These are phyloP conservation scores for Andrena fulva DNA, from an alignment of 2,888 invertebrate species.

Conservation along the genomic window DNA sequence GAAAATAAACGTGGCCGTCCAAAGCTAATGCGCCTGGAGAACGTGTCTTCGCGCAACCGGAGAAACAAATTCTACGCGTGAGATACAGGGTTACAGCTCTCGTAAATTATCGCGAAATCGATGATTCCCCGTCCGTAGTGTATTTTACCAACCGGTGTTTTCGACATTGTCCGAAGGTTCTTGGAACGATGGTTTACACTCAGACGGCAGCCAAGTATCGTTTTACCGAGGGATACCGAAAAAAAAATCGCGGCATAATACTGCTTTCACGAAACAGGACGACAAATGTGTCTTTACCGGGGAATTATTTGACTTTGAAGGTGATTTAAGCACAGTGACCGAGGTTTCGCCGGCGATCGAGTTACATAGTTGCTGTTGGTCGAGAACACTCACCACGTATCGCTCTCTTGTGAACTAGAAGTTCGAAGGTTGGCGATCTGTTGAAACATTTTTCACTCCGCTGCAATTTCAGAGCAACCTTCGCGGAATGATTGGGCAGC, in stretches of 20 bases:
- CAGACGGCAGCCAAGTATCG: constrained; percentile 8
- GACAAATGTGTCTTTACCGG: background rate
- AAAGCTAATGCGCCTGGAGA: constrained; percentile 42
- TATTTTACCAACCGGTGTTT: constrained; percentile 52
- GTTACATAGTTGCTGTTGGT: constrained; percentile 9
- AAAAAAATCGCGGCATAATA: background rate
- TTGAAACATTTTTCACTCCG: background rate
- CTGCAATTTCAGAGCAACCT: background rate
- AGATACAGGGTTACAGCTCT: constrained; percentile 22
- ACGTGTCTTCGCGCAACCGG: constrained; percentile 33
- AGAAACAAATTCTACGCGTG: constrained; percentile 51
- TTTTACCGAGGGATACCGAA: background rate
- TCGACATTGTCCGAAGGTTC: constrained; percentile 41
- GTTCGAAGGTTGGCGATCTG: background rate
- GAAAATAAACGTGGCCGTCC: constrained; percentile 57
- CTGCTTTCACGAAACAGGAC: background rate
- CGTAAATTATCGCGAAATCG: constrained; percentile 64
- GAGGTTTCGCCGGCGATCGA: constrained; percentile 7
- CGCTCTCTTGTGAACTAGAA: background rate
- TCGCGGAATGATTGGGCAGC: background rate
- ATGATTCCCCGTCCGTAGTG: constrained; percentile 34
- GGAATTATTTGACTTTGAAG: background rate
- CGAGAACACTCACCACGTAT: background rate
- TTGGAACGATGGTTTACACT: constrained; percentile 43
- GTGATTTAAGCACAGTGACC: background rate